Base-by-base conservation (phyloP, 2,113 vertebrate species). In the Hippocampus zosterae region DNA sequence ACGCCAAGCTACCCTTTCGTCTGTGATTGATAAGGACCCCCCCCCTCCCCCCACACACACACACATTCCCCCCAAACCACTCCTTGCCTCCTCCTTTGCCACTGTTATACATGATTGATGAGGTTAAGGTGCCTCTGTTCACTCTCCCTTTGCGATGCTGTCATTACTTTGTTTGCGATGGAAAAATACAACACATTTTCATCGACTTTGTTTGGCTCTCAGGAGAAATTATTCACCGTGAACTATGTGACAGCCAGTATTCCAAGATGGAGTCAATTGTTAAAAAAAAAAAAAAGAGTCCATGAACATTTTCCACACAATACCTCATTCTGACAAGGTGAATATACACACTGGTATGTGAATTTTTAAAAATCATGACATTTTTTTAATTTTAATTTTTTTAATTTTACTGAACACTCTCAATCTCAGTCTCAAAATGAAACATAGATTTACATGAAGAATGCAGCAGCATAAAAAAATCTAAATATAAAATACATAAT, bases 71-170 rank as follows among this genome's bases (percentile, higher is more conserved):
- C 48, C 44, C 44, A 9, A 18, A 8, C 18, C 52, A 21, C 79
- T 73, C 65, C 69, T 69, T 50, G 72, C 74, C 59, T 73, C 19
- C 55, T 71, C 77, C 53, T 69, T 72, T 50, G 72, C 19, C 55
- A 71, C 77, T 83, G 75, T 86, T 73, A 42, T 55, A 67, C 53
- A 5, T 88, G 88, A 90, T 85, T 75, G 85, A 87, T 88, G 44
- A 82, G 85, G 82, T 79, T 19, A 84, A 88, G 88, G 80, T 84
- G 25, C 0, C 56, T 41, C 11, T 62, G 71, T 69, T 65, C 27
- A 71, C 72, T 75, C 65, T 74, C 66, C 69, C 53, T 72, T 60
- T 3, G 2, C 68, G 27, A 76, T 33, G 55, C 57, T 46, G 69
- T 72, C 68, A 27, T 55, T 16, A 27, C 61, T 9, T 60, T 70